phyloP scores from a whole-genome alignment of 1,140 invertebrate species.

The Megathymus violae region DNA sequence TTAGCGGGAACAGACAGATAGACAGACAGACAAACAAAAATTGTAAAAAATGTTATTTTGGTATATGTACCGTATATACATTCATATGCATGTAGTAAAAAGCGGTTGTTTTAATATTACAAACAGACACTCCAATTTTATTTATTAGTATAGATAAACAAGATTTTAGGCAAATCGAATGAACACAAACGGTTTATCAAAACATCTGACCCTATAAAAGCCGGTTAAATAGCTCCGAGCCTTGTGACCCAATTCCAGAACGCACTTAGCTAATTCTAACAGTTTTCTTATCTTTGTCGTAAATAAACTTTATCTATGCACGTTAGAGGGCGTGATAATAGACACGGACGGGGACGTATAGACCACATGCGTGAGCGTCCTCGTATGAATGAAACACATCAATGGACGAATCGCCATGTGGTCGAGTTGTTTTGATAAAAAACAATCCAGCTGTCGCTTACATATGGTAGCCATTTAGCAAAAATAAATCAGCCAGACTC shows the following conservation, averaged over 20 bases:
- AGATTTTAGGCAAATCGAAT: too few species aligned
- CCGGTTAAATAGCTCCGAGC: slow-evolving; percentile 15
- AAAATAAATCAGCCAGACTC: too few species aligned
- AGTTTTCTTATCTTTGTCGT: slow-evolving; percentile 42
- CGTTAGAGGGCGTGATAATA: slow-evolving; percentile 48
- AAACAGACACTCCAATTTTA: too few species aligned
- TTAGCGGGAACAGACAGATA: too few species aligned
- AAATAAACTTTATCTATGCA: slow-evolving; percentile 51
- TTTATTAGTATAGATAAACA: too few species aligned
- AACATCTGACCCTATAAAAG: slow-evolving; percentile 27
- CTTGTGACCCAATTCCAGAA: slow-evolving; percentile 33
- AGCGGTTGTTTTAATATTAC: too few species aligned
- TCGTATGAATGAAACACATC: slow-evolving; percentile 48
- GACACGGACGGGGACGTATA: slow-evolving; percentile 39
- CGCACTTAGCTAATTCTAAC: slow-evolving; percentile 38
- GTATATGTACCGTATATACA: too few species aligned
- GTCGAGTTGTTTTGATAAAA: slow-evolving; percentile 43
- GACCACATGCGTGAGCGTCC: slow-evolving; percentile 49
- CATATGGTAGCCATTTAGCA: not conserved
- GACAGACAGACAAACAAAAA: too few species aligned
- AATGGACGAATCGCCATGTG: slow-evolving; percentile 42
- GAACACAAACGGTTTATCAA: slow-evolving; percentile 11
- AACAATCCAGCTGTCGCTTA: slow-evolving; percentile 43
- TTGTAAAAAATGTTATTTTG: too few species aligned
- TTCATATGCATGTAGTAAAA: too few species aligned